Conservation (phyloP, 2,888 invertebrate genomes). For the Octonoba sinensis region DNA sequence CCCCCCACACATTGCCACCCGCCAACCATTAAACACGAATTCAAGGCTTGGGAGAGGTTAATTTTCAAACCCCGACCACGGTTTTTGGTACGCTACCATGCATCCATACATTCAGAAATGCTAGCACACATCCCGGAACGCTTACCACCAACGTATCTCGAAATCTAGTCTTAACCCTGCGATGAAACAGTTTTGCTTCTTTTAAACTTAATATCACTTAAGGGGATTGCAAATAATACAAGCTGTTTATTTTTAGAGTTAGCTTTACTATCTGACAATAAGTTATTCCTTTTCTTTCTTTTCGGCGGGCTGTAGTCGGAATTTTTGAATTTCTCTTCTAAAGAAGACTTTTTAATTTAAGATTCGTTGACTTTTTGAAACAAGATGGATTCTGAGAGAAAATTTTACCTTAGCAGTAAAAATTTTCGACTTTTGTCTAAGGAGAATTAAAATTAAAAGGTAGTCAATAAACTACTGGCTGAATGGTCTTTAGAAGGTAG, state of each 20-base stretch:
- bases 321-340: too few species aligned
- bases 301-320: too few species aligned
- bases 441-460: too few species aligned
- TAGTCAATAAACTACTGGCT: too few species aligned
- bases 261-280: neutral
- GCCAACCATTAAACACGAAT: slow-evolving; percentile 33
- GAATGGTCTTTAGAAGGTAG: too few species aligned
- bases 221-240: slow-evolving; percentile 29
- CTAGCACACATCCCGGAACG: neutral
- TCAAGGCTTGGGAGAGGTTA: slow-evolving; percentile 34
- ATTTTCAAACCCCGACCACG: slow-evolving; percentile 35
- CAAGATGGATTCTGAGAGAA: too few species aligned
- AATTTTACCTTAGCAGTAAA: too few species aligned
- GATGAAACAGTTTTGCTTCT: slow-evolving; percentile 35
- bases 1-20: slow-evolving; percentile 36
- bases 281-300: too few species aligned
- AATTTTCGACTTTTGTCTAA: too few species aligned
- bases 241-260: slow-evolving; percentile 33
- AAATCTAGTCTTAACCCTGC: slow-evolving; percentile 20
- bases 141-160: neutral
- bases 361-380: too few species aligned
- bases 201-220: slow-evolving; percentile 38
- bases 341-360: too few species aligned
- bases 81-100: neutral
- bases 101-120: slow-evolving; percentile 13